A percentile compares a stretch with the other conserved stretches of the same genome.
These are phyloP conservation scores for Nannospalax galili DNA, from an alignment of 2,113 vertebrate species.

Conservation along the genomic window DNA sequence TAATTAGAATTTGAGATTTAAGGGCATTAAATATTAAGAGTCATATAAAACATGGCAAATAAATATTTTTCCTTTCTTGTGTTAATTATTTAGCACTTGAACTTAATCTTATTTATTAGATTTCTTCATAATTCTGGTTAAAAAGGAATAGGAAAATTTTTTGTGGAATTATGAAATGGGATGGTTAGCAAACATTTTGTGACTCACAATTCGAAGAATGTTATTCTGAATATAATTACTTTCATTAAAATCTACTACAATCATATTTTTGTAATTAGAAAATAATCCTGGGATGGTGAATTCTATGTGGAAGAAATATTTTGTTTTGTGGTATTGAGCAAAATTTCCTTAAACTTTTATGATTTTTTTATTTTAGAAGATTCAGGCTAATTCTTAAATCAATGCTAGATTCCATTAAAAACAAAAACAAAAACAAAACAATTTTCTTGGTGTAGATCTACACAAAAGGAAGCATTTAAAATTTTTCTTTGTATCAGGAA, in stretches of 20 bases:
- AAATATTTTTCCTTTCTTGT: constrained; percentile 45
- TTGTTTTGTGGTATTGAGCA: constrained; percentile 65
- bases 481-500: background rate
- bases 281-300: constrained; percentile 52
- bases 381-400: constrained; percentile 35
- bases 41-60: constrained; percentile 51
- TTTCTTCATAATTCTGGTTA: constrained; percentile 71
- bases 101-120: constrained; percentile 68
- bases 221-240: constrained; percentile 62
- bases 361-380: constrained; percentile 56
- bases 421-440: background rate
- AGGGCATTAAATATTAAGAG: constrained; percentile 61
- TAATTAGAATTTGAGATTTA: constrained; percentile 70
- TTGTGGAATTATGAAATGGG: constrained; percentile 57
- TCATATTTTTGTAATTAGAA: constrained; percentile 64
- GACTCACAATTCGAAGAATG: constrained; percentile 60
- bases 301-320: constrained; percentile 64
- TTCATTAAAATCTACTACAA: constrained; percentile 61
- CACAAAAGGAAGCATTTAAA: background rate
- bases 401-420: constrained; percentile 41
- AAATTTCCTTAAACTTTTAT: constrained; percentile 57
- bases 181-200: constrained; percentile 67
- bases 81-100: constrained; percentile 63
- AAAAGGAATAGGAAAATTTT: constrained; percentile 57
- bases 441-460: background rate